These are phyloP conservation scores for Caenorhabditis sulstoni DNA, from an alignment of 2,888 invertebrate species.

Conservation along the genomic window DNA sequence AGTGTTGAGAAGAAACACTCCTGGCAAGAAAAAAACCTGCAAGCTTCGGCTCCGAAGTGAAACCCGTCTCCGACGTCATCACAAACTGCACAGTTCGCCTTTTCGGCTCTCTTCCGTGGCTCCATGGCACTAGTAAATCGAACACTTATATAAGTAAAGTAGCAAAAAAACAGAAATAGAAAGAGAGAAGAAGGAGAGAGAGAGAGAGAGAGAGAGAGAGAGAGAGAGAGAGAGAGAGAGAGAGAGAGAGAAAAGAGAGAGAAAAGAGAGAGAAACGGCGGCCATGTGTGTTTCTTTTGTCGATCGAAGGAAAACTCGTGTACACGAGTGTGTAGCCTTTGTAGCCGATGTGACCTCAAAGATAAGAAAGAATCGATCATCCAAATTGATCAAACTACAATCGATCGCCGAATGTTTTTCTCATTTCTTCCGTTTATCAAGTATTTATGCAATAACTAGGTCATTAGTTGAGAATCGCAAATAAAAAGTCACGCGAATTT, in stretches of 20 bases:
- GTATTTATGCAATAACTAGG: background rate
- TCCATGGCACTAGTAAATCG: slow-evolving; percentile 4
- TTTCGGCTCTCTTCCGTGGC: slow-evolving; percentile 14
- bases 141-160: background rate
- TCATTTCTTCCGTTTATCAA: background rate
- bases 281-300: slow-evolving; percentile 5
- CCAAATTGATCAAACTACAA: background rate
- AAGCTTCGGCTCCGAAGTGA: slow-evolving; percentile 64
- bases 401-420: background rate
- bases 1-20: too few species aligned
- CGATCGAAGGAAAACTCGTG: too few species aligned
- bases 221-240: background rate
- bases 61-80: slow-evolving; percentile 58
- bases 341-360: background rate
- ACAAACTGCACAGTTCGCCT: slow-evolving; percentile 46
- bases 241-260: background rate
- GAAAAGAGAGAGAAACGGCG: slow-evolving; percentile 18
- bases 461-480: too few species aligned
- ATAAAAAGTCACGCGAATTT: slow-evolving; percentile 34
- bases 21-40: slow-evolving; percentile 41
- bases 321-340: background rate
- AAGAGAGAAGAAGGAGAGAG: background rate
- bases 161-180: too few species aligned
- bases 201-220: slow-evolving; percentile 6
- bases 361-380: too few species aligned